Evolutionary conservation across 2,797 vertebrate species (phyloP).

Genomic region (Garrulus glandarius): DNA sequence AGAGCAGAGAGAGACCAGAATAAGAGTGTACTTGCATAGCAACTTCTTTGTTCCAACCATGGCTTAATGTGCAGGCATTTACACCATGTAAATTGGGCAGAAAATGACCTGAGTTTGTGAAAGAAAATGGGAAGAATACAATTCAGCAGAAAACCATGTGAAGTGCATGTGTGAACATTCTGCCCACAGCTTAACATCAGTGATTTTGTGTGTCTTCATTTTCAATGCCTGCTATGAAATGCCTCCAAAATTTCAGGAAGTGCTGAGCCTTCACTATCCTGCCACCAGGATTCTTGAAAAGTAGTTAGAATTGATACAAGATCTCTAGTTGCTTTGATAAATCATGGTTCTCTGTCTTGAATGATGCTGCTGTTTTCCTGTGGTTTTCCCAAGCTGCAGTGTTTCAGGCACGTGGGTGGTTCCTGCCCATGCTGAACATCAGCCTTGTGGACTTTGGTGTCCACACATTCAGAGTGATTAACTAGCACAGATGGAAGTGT

Average conservation of each 20-base stretch:
- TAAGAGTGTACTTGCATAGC: not conserved
- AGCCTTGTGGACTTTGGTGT: not conserved
- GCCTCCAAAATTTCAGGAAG: not conserved
- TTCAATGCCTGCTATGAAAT: not conserved
- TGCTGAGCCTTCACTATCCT: not conserved
- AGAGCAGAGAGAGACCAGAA: not conserved
- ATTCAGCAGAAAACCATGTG: not conserved
- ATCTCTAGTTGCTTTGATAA: not conserved
- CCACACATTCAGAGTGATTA: not conserved
- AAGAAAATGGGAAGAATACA: not conserved
- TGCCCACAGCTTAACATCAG: not conserved
- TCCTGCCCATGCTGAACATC: not conserved
- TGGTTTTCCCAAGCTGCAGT: not conserved
- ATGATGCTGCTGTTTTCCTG: not conserved
- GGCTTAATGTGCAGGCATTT: not conserved
- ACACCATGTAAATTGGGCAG: not conserved
- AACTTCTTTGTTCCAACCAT: not conserved
- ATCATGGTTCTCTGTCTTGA: not conserved
- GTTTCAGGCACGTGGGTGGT: accelerated
- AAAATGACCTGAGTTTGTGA: not conserved
- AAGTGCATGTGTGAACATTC: not conserved
- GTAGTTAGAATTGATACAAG: not conserved
- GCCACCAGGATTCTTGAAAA: not conserved
- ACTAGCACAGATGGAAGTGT: not conserved
- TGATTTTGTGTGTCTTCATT: not conserved